phyloP scores from a whole-genome alignment of 2,888 invertebrate species.

The Antitype chi region DNA sequence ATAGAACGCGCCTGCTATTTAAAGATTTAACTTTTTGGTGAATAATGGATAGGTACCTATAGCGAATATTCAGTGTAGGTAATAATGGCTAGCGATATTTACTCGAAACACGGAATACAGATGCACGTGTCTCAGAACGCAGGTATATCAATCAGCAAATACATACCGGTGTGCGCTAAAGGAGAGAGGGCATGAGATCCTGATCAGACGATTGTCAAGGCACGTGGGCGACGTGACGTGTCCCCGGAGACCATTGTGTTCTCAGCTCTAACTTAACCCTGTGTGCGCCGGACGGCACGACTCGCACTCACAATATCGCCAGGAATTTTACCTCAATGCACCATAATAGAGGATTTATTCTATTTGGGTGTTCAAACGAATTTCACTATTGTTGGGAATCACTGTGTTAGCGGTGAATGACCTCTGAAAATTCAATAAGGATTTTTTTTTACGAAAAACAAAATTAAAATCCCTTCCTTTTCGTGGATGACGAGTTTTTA shows the following conservation, averaged over 20 bases:
- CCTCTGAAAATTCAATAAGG: conserved; percentile 17
- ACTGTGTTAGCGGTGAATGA: conserved; percentile 17
- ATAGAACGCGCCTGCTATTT: background rate
- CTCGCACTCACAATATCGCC: conserved; percentile 59
- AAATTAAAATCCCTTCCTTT: background rate
- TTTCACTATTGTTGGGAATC: conserved; percentile 39
- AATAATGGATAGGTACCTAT: too few relatives aligned
- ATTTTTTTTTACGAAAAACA: background rate
- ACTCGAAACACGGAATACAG: conserved; percentile 26
- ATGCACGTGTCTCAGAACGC: conserved; percentile 42
- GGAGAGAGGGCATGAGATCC: conserved; percentile 71
- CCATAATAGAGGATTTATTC: conserved; percentile 56
- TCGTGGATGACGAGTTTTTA: background rate
- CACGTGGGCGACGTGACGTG: conserved; percentile 72
- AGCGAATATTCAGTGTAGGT: conserved; percentile 1
- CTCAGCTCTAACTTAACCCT: conserved; percentile 58
- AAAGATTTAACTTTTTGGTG: background rate
- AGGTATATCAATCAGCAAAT: conserved; percentile 65
- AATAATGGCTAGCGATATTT: conserved; percentile 1
- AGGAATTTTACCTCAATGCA: conserved; percentile 65
- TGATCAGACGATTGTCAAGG: conserved; percentile 76
- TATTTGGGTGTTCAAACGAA: conserved; percentile 50
- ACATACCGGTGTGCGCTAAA: conserved; percentile 57
- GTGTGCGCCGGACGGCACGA: conserved; percentile 52
- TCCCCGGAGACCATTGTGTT: conserved; percentile 68